Conservation (phyloP, 2,888 invertebrate species). For the Drosophila sordidapex region DNA sequence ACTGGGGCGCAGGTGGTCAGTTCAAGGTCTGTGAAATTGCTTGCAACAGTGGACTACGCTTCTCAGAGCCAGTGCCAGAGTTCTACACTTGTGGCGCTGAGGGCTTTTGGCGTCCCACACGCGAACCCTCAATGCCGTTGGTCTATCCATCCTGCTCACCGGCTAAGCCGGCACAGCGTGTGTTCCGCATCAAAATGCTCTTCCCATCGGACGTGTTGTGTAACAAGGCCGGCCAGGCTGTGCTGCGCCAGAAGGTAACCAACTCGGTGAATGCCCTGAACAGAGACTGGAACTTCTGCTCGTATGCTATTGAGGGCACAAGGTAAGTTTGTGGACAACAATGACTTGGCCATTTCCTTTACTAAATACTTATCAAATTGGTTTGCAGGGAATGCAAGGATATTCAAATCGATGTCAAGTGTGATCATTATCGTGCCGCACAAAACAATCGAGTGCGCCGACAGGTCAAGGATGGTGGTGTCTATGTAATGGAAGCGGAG, state of each 20-base stretch:
- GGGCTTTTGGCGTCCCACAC: conserved; percentile 98
- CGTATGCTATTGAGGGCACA: conserved; percentile 93
- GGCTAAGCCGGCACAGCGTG: conserved; percentile 95
- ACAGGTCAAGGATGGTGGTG: conserved; percentile 89
- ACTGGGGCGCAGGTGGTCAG: conserved; percentile 98
- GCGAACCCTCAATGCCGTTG: conserved; percentile 91
- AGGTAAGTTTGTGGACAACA: conserved; percentile 59
- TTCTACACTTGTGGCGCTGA: conserved; percentile 99
- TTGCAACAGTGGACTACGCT: conserved; percentile 93
- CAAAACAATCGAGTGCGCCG: conserved; percentile 88
- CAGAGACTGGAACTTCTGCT: conserved; percentile 98
- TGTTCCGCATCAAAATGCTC: conserved; percentile 96
- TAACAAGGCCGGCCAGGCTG: conserved; percentile 97
- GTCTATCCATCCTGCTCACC: conserved; percentile 96
- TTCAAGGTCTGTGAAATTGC: conserved; percentile 97
- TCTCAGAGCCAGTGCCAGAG: conserved; percentile 96
- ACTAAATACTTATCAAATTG: neutral
- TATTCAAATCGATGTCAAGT: conserved; percentile 95
- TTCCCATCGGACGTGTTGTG: conserved; percentile 99
- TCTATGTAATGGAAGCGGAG: conserved; percentile 92
- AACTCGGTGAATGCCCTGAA: conserved; percentile 95
- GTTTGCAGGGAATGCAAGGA: conserved; percentile 93
- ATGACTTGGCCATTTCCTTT: rapidly evolving
- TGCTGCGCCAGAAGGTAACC: conserved; percentile 94
- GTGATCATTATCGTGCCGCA: conserved; percentile 89